Evolutionary conservation across 2,888 invertebrate species (phyloP).

Genomic region (Noctua pronuba): DNA sequence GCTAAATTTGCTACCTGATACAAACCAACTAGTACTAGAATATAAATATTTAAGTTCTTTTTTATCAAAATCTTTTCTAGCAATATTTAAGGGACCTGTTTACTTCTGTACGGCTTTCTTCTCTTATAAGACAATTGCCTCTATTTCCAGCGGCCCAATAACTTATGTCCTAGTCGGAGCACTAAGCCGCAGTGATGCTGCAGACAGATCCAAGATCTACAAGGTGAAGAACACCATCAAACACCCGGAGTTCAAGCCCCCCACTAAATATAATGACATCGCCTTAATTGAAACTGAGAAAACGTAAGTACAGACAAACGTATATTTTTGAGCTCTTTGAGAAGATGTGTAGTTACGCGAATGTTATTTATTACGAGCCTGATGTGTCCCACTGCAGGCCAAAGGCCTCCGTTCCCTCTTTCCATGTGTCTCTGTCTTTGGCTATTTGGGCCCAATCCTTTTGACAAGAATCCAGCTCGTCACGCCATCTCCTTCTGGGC

Average conservation of each 20-base stretch:
- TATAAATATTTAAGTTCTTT: too few species aligned
- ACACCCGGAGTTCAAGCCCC: conserved; percentile 72
- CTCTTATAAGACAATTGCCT: background rate
- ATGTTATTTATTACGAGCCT: too few species aligned
- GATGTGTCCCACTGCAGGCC: too few species aligned
- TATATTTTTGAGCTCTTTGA: too few species aligned
- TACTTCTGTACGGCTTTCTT: background rate
- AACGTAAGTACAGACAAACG: conserved; percentile 65
- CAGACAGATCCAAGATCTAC: conserved; percentile 63
- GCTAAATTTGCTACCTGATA: background rate
- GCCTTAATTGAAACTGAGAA: conserved; percentile 73
- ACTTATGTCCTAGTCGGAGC: conserved; percentile 63
- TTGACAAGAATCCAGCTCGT: too few species aligned
- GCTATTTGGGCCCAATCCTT: too few species aligned
- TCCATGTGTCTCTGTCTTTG: too few species aligned
- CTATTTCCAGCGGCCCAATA: conserved; percentile 66
- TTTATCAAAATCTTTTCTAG: background rate
- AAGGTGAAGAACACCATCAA: conserved; percentile 65
- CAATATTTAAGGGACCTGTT: too few species aligned
- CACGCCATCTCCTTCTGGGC: too few species aligned
- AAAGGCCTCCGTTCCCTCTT: too few species aligned
- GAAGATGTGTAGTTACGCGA: too few species aligned
- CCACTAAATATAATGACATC: conserved; percentile 75
- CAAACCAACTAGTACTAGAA: background rate
- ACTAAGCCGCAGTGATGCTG: conserved; percentile 59